Evolutionary conservation across 2,888 invertebrate genomes (phyloP).

Genomic region (Leucophenga maculata): DNA sequence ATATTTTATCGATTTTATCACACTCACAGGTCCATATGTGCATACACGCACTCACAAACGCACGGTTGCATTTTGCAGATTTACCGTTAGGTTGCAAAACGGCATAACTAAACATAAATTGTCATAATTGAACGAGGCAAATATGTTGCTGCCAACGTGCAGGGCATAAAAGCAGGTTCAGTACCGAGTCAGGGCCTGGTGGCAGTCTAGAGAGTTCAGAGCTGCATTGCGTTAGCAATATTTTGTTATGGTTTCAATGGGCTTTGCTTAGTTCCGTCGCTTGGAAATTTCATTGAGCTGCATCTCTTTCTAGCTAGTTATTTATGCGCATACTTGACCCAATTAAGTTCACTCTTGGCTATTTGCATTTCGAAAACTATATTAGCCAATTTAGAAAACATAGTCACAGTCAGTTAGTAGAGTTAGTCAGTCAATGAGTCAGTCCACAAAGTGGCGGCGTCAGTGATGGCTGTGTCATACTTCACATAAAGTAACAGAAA

Average conservation of each 20-base stretch:
- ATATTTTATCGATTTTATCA: background rate
- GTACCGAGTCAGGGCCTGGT: no score
- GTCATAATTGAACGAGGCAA: conserved; percentile 10
- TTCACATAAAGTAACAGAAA: conserved; percentile 8
- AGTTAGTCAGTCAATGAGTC: background rate
- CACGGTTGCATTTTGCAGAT: background rate
- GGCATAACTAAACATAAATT: conserved; percentile 10
- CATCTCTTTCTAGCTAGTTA: background rate
- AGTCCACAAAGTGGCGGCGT: conserved; percentile 21
- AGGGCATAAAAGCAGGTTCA: no score
- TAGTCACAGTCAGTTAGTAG: conserved; percentile 14
- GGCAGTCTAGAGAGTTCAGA: no score
- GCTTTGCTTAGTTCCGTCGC: background rate
- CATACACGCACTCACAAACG: no score
- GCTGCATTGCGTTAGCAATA: background rate
- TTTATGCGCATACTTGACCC: conserved; percentile 61
- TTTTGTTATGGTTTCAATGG: background rate
- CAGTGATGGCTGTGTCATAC: conserved; percentile 5
- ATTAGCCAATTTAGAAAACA: conserved; percentile 43
- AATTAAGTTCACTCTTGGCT: conserved; percentile 52
- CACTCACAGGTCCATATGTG: no score
- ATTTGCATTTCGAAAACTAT: conserved; percentile 55
- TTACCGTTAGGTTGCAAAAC: background rate
- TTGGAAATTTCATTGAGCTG: background rate
- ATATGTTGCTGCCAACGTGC: background rate